phyloP scores from a whole-genome alignment of 2,113 vertebrate species.

The Oryzias celebensis region DNA sequence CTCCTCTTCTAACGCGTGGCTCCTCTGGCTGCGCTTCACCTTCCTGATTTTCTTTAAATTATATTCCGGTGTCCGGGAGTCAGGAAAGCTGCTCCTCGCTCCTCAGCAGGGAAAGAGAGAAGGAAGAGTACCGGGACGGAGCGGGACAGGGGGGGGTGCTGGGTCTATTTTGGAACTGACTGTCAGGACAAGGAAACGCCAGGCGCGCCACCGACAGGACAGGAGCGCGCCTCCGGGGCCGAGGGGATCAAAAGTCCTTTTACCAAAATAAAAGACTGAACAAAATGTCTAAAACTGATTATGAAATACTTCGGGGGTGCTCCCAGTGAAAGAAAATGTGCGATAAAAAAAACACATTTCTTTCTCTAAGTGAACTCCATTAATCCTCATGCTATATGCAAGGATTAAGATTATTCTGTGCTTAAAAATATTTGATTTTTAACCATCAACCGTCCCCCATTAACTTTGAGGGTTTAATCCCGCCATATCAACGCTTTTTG shows the following conservation, averaged over 20 bases:
- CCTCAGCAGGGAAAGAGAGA: conserved; percentile 47
- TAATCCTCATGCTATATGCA: no score
- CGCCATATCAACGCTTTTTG: no score
- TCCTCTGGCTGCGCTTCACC: conserved; percentile 4
- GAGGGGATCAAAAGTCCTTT: background rate
- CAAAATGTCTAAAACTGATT: no score
- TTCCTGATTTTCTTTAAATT: background rate
- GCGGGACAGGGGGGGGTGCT: conserved; percentile 35
- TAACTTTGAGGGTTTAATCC: no score
- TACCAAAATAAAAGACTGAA: no score
- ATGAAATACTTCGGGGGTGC: no score
- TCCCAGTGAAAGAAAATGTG: no score
- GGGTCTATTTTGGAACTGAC: conserved; percentile 75
- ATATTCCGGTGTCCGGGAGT: conserved; percentile 46
- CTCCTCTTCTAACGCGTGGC: conserved; percentile 50
- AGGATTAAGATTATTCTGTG: no score
- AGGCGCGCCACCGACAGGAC: conserved; percentile 38
- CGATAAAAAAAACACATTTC: no score
- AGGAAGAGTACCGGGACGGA: conserved; percentile 33
- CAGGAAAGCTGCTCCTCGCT: conserved; percentile 56
- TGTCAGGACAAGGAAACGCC: conserved; percentile 48
- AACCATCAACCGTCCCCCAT: no score
- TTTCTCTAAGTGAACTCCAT: no score
- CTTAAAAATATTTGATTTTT: no score
- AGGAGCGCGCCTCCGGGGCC: conserved; percentile 17